A percentile compares a stretch with the other conserved stretches of the same genome.
These are phyloP conservation scores for Electrophaes corylata DNA, from an alignment of 2,888 invertebrate genomes.

Conservation along the genomic window DNA sequence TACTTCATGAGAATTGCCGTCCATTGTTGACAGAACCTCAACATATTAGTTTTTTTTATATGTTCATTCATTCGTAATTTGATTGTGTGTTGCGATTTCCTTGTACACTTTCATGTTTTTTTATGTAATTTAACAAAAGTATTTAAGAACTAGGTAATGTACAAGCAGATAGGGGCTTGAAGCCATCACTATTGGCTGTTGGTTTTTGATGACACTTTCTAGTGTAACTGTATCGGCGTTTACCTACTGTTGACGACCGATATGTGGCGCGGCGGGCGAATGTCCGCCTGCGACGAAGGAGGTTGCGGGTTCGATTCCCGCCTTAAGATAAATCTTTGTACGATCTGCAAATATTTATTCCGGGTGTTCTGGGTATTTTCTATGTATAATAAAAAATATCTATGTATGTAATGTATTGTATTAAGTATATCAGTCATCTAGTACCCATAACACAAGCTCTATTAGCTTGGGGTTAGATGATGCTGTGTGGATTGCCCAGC, in stretches of 20 bases:
- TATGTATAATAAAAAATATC: no score
- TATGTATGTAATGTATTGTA: no score
- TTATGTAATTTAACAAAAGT: constrained; percentile 4
- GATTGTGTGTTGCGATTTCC: constrained; percentile 49
- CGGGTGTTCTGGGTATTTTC: no score
- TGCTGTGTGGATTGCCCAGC: no score
- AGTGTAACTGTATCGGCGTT: constrained; percentile 13
- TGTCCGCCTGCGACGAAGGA: no score
- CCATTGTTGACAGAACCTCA: constrained; percentile 47
- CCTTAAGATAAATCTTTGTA: no score
- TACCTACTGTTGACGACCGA: constrained; percentile 7
- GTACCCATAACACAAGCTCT: no score
- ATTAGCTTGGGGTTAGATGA: no score
- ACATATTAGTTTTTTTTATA: constrained; percentile 45
- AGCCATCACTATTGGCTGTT: constrained; percentile 9
- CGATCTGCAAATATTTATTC: no score
- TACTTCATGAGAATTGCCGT: constrained; percentile 46
- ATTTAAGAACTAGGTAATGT: not conserved
- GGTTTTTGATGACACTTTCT: constrained; percentile 14
- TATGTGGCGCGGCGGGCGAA: no score
- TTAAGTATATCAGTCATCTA: no score
- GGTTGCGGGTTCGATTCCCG: no score
- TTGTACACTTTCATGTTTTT: constrained; percentile 41
- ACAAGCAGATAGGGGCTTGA: constrained; percentile 7
- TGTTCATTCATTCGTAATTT: constrained; percentile 39